Conservation (phyloP, 2,888 invertebrate genomes). For the Lucinisca nassula region DNA sequence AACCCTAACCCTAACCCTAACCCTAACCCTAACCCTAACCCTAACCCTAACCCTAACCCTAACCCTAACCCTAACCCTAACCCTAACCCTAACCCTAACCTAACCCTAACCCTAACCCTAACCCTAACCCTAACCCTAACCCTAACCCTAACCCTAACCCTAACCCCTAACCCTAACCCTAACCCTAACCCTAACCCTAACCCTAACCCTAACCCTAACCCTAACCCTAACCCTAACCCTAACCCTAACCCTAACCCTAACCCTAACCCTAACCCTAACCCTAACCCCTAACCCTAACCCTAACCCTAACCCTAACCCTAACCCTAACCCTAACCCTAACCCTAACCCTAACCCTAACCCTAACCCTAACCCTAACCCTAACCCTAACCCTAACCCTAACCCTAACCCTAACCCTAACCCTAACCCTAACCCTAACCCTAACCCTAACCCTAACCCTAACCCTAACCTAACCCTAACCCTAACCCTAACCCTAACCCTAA, state of each 20-base stretch:
- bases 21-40: constrained; percentile 50
- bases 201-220: constrained; percentile 59
- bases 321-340: constrained; percentile 60
- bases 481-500: too few species aligned
- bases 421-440: too few species aligned
- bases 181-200: constrained; percentile 58
- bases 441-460: too few species aligned
- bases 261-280: constrained; percentile 20
- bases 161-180: too few species aligned
- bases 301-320: constrained; percentile 53
- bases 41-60: constrained; percentile 51
- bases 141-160: not conserved
- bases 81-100: constrained; percentile 20
- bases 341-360: constrained; percentile 63
- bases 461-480: too few species aligned
- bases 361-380: too few species aligned
- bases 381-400: too few species aligned
- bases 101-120: constrained; percentile 31
- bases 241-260: constrained; percentile 62
- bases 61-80: constrained; percentile 49
- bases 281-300: constrained; percentile 4
- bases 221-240: constrained; percentile 50
- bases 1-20: constrained; percentile 41
- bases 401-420: too few species aligned
- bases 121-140: constrained; percentile 38